These are phyloP conservation scores for Prosopocoilus inquinatus DNA, from an alignment of 2,888 invertebrate genomes.

Conservation along the genomic window DNA sequence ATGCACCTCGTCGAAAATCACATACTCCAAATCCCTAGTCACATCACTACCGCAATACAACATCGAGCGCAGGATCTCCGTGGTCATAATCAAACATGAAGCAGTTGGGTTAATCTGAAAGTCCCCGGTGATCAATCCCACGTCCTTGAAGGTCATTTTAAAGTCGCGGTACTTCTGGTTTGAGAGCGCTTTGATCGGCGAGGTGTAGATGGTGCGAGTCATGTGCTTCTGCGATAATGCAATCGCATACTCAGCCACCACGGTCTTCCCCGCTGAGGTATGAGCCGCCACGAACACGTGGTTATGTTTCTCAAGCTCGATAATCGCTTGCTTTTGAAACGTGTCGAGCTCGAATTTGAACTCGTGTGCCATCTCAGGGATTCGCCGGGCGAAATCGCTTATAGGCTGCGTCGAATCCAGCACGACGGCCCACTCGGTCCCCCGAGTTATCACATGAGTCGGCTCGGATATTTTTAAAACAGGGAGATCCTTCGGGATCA, in stretches of 20 bases:
- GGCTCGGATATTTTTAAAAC: constrained; percentile 67
- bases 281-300: constrained; percentile 99
- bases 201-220: constrained; percentile 94
- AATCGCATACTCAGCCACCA: constrained; percentile 98
- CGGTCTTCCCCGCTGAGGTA: constrained; percentile 98
- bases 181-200: constrained; percentile 97
- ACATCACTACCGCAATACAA: constrained; percentile 92
- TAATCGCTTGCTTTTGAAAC: constrained; percentile 96
- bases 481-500: constrained; percentile 53
- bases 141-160: constrained; percentile 86
- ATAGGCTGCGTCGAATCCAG: constrained; percentile 81
- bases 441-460: constrained; percentile 46
- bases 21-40: constrained; percentile 94
- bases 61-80: constrained; percentile 97
- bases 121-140: constrained; percentile 93
- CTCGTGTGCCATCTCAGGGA: constrained; percentile 80
- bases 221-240: constrained; percentile 90
- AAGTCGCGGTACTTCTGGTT: constrained; percentile 99
- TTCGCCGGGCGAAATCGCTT: constrained; percentile 73
- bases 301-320: constrained; percentile 89
- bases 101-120: constrained; percentile 93
- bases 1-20: constrained; percentile 99
- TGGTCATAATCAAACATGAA: constrained; percentile 97
- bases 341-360: constrained; percentile 92
- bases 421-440: constrained; percentile 80